phyloP scores from a whole-genome alignment of 1,140 invertebrate genomes.

The Trinorchestia longiramus region DNA sequence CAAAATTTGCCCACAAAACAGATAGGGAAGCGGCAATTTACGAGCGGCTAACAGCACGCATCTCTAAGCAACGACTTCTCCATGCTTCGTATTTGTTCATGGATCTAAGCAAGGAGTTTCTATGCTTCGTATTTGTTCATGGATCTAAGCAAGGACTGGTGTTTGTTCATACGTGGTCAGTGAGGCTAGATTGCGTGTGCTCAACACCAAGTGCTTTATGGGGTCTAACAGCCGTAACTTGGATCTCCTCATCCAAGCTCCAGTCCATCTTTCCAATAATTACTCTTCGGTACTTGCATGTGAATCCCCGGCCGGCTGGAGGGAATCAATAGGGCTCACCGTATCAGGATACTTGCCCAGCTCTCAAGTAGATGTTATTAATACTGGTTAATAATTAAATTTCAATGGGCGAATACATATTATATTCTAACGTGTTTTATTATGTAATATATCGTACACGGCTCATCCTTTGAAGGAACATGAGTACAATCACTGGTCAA shows the following conservation, averaged over 20 bases:
- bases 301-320: not conserved
- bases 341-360: not conserved
- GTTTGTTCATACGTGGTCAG: not conserved
- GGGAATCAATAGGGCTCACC: not conserved
- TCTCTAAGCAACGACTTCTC: constrained; percentile 52
- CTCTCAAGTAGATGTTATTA: not conserved
- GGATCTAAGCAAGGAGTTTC: constrained; percentile 23
- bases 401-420: not conserved
- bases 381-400: not conserved
- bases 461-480: no score
- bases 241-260: not conserved
- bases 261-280: not conserved
- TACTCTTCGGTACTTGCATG: not conserved
- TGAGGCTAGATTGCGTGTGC: not conserved
- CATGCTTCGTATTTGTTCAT: constrained; percentile 9
- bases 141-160: constrained; percentile 26
- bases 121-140: constrained; percentile 5
- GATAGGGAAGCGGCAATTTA: constrained; percentile 53
- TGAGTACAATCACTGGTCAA: no score
- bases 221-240: not conserved
- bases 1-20: constrained; percentile 51
- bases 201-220: not conserved
- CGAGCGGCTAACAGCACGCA: constrained; percentile 47
- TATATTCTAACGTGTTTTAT: no score
- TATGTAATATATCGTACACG: no score